These are phyloP conservation scores for Zaprionus nigranus DNA, from an alignment of 1,140 invertebrate species.

Conservation along the genomic window DNA sequence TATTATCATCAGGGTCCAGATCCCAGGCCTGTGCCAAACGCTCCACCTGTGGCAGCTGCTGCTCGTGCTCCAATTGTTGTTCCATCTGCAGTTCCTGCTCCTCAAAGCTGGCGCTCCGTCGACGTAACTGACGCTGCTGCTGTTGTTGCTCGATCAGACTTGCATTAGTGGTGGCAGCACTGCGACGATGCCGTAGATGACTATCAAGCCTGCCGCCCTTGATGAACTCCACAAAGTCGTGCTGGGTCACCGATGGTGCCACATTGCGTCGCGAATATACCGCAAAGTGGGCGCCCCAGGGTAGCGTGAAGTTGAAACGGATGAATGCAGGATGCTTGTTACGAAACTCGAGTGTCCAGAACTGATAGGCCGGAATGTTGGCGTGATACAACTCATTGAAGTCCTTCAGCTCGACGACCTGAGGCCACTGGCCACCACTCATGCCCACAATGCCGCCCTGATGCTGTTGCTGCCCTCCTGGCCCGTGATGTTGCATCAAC, in stretches of 20 bases:
- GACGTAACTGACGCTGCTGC: slow-evolving; percentile 1
- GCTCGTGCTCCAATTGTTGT: slow-evolving; percentile 19
- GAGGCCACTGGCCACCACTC: slow-evolving; percentile 88
- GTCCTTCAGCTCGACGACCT: slow-evolving; percentile 91
- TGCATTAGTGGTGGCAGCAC: slow-evolving; percentile 1
- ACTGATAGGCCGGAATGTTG: slow-evolving; percentile 93
- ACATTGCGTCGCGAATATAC: slow-evolving; percentile 96
- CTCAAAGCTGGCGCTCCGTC: slow-evolving; percentile 3
- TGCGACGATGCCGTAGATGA: slow-evolving; percentile 85
- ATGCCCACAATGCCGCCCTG: slow-evolving; percentile 87
- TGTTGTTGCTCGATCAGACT: slow-evolving; percentile 14
- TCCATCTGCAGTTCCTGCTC: slow-evolving; percentile 12
- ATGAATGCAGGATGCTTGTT: slow-evolving; percentile 95
- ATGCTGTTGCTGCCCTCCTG: slow-evolving; percentile 75
- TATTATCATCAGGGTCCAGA: background rate
- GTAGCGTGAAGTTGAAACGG: slow-evolving; percentile 94
- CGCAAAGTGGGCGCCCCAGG: slow-evolving; percentile 96
- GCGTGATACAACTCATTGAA: slow-evolving; percentile 92
- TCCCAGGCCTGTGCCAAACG: background rate
- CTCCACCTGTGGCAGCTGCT: slow-evolving; percentile 12
- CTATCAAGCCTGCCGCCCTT: slow-evolving; percentile 92
- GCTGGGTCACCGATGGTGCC: slow-evolving; percentile 96
- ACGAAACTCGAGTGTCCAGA: slow-evolving; percentile 95
- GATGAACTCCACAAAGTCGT: slow-evolving; percentile 97
- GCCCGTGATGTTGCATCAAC: slow-evolving; percentile 77